These are phyloP conservation scores for Gymnoscopelus braueri DNA, from an alignment of 2,797 vertebrate species.

Conservation along the genomic window DNA sequence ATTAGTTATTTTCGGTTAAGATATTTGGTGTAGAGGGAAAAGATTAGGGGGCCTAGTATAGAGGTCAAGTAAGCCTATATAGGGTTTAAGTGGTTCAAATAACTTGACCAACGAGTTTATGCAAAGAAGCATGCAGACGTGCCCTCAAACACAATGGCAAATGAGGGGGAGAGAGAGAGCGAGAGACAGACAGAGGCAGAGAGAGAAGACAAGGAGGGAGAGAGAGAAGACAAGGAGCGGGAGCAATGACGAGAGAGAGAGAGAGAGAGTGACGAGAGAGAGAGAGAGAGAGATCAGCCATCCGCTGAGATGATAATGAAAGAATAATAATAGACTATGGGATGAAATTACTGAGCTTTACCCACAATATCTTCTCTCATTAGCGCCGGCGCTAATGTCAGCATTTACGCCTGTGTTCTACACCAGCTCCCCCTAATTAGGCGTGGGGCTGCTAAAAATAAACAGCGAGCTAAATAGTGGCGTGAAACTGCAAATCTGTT, in stretches of 20 bases:
- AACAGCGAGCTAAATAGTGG: slow-evolving; percentile 79
- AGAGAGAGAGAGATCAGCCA: slow-evolving; percentile 69
- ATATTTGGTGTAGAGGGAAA: no score
- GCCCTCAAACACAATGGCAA: slow-evolving; percentile 18
- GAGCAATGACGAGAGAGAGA: neutral
- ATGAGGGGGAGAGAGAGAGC: slow-evolving; percentile 21
- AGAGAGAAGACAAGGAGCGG: neutral
- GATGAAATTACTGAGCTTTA: slow-evolving; percentile 80
- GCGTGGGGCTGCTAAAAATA: slow-evolving; percentile 80
- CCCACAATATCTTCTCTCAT: slow-evolving; percentile 81
- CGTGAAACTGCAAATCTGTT: slow-evolving; percentile 82
- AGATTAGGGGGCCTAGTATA: no score
- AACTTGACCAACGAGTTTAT: neutral
- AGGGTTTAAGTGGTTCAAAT: no score
- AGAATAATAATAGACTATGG: slow-evolving; percentile 78
- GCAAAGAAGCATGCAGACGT: neutral
- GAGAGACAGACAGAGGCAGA: slow-evolving; percentile 12
- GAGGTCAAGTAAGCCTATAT: no score
- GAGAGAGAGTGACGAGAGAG: neutral
- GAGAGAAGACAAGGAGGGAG: neutral
- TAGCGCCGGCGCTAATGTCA: slow-evolving; percentile 79
- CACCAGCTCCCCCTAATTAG: slow-evolving; percentile 84
- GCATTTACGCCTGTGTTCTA: slow-evolving; percentile 81
- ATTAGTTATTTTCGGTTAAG: no score
- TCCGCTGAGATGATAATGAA: slow-evolving; percentile 79